Evolutionary conservation across 2,797 vertebrate species (phyloP), one percentile per base, ranked within the genome.

Genomic region (Arnoldichthys spilopterus): DNA sequence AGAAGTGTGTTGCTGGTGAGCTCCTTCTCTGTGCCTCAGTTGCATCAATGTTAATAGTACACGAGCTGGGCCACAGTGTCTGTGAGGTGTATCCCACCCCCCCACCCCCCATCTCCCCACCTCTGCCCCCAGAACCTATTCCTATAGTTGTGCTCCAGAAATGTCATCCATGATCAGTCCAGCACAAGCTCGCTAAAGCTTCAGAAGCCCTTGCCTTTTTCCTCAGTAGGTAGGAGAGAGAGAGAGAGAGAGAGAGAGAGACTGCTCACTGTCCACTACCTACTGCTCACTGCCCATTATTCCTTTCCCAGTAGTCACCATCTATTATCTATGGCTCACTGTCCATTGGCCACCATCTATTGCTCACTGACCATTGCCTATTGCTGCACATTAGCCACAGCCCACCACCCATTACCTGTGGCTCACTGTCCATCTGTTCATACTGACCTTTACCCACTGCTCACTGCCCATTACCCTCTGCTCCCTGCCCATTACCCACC

Each of bases 101-200:
- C 4, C 49, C 11, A 47, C 4, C 2, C 13, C 53, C 34, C 34
- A n/a, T n/a, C n/a, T n/a, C n/a, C n/a, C n/a, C n/a, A n/a, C n/a
- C n/a, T n/a, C n/a, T n/a, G n/a, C 37, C 37, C 37, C 37, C 6
- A 9, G 37, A 37, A 37, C 6, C 53, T 4, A 11, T 24, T 26
- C 15, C 54, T 11, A 16, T 1, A 18, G 1, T 32, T 15, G 13
- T 63, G 81, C 78, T 86, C 89, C 79, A 89, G 86, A 90, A 88
- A 90, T 79, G 83, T 87, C 82, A 86, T 47, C 26, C 37, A 78
- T 72, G 71, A 76, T 91, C 81, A 82, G 88, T 77, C 83, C 62
- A 68, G 77, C 66, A 43, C 34, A 74, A 22, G 45, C 32, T 43
- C n/a, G 37, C 30, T 58, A 49, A 28, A 58, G 49, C 24, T 47